Percentiles rank a stretch among this genome's conserved stretches.
phyloP scores from a whole-genome alignment of 1,140 invertebrate species.

The Venturia canescens region DNA sequence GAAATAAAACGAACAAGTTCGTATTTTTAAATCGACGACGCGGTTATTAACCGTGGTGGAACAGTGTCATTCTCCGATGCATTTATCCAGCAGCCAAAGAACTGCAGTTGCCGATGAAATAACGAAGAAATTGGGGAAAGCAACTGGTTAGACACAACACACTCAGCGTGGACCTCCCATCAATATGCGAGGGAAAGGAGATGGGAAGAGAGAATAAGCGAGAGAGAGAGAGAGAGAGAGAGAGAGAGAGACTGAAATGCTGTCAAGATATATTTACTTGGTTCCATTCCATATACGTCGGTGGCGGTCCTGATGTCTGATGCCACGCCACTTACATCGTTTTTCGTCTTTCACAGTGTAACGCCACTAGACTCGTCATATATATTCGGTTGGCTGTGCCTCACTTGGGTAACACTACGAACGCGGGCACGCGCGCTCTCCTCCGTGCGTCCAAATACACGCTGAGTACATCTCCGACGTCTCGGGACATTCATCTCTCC shows the following conservation, averaged over 20 bases:
- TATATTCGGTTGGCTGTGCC: not conserved
- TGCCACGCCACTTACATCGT: conserved; percentile 37
- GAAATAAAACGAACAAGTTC: too few species aligned
- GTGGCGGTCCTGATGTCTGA: conserved; percentile 35
- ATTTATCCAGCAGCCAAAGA: not conserved
- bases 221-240: conserved; percentile 2
- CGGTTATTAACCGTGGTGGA: too few species aligned
- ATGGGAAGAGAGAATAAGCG: not conserved
- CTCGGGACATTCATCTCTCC: conserved; percentile 62
- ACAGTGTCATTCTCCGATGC: too few species aligned
- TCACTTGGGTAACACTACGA: not conserved
- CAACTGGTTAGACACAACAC: conserved; percentile 72
- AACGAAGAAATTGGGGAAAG: conserved; percentile 7
- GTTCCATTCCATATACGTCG: conserved; percentile 64
- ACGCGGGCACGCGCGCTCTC: conserved; percentile 15
- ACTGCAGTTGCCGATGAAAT: conserved; percentile 18
- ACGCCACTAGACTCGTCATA: conserved; percentile 1
- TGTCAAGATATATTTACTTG: conserved; percentile 74
- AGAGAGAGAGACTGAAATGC: conserved; percentile 59
- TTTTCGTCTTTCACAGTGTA: not conserved
- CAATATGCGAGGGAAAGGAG: conserved; percentile 64
- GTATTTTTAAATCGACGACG: too few species aligned
- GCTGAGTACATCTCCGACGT: conserved; percentile 63
- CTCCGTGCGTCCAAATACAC: conserved; percentile 38
- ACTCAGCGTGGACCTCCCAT: conserved; percentile 72